phyloP scores from a whole-genome alignment of 2,797 vertebrate species.

The Limosa lapponica region DNA sequence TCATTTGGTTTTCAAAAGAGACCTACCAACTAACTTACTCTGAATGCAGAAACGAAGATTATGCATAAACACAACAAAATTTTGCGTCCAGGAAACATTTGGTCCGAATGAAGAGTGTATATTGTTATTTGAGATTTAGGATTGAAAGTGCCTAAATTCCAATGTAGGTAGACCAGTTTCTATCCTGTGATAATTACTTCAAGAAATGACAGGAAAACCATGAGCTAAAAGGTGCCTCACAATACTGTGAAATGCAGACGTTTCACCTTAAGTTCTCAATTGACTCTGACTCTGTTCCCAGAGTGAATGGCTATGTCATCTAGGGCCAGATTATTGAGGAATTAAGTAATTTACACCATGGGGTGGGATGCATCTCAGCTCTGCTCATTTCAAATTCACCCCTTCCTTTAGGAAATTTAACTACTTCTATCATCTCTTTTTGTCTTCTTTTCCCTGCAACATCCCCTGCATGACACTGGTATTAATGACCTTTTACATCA shows the following conservation, averaged over 20 bases:
- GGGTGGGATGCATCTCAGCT: fast-evolving
- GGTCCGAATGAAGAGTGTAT: neutral
- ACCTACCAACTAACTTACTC: neutral
- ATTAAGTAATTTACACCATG: neutral
- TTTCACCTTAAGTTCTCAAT: neutral
- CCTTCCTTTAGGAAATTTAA: neutral
- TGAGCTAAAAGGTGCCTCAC: neutral
- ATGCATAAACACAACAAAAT: neutral
- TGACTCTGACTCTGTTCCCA: neutral
- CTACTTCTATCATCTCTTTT: neutral
- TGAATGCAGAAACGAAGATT: neutral
- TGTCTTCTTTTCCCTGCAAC: neutral
- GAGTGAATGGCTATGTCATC: neutral
- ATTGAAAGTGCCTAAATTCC: neutral
- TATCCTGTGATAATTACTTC: neutral
- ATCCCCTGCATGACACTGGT: neutral
- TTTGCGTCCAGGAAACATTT: neutral
- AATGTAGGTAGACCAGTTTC: neutral
- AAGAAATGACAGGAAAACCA: neutral
- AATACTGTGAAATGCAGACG: neutral
- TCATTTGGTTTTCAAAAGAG: neutral
- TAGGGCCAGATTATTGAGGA: neutral
- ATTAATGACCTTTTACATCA: neutral
- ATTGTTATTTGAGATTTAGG: neutral
- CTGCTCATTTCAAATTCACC: neutral